These are phyloP conservation scores for Anastrepha obliqua DNA, from an alignment of 1,140 invertebrate species.

Conservation along the genomic window DNA sequence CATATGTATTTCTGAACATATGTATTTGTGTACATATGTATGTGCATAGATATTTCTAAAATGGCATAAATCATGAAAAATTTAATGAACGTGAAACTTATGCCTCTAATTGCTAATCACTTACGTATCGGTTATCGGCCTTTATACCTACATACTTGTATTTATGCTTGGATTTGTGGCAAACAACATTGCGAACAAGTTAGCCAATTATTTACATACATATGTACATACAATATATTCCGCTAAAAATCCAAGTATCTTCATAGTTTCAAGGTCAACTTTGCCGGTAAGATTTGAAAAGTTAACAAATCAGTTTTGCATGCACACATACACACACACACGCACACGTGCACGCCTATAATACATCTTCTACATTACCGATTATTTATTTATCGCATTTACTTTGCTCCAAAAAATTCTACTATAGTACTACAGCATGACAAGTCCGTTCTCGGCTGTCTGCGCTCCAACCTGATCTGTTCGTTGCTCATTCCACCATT, in stretches of 20 bases:
- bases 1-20: too few relatives aligned
- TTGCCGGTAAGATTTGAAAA: conserved; percentile 40
- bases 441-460: background rate
- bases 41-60: background rate
- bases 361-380: conserved; percentile 32
- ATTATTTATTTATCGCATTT: conserved; percentile 30
- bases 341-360: background rate
- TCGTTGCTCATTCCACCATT: conserved; percentile 8
- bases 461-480: background rate
- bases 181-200: too few relatives aligned
- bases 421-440: conserved; percentile 15
- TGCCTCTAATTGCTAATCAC: too few relatives aligned
- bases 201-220: background rate
- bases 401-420: conserved; percentile 23
- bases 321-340: background rate
- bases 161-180: background rate
- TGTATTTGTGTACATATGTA: background rate
- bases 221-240: background rate
- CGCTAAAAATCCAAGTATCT: background rate
- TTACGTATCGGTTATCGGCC: too few relatives aligned
- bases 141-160: background rate
- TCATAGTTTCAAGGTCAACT: conserved; percentile 21
- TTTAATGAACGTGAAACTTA: too few relatives aligned
- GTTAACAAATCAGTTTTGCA: conserved; percentile 37
- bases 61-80: too few relatives aligned